These are phyloP conservation scores for Popillia japonica DNA, from an alignment of 1,140 invertebrate species.

Conservation along the genomic window DNA sequence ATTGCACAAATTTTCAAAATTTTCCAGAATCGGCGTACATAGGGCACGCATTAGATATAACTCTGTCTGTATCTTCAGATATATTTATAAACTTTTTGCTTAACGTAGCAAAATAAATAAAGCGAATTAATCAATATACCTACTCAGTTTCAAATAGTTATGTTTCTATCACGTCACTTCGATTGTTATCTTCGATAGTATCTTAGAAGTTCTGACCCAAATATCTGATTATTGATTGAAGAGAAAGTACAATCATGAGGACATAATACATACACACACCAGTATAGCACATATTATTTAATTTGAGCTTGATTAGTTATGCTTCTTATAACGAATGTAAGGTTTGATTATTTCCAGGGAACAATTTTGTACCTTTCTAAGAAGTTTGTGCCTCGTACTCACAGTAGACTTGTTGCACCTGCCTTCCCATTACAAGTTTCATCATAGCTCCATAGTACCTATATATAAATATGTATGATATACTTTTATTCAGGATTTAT, in stretches of 20 bases:
- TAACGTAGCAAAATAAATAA: too few species aligned
- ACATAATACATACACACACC: neutral
- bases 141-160: too few species aligned
- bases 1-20: too few species aligned
- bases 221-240: neutral
- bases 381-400: neutral
- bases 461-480: neutral
- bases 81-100: too few species aligned
- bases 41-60: too few species aligned
- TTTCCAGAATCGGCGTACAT: too few species aligned
- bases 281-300: neutral
- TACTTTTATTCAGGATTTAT: neutral
- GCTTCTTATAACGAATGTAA: neutral
- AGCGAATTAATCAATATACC: too few species aligned
- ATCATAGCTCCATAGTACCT: neutral
- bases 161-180: too few species aligned
- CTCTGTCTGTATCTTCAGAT: too few species aligned
- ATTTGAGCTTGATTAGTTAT: constrained; percentile 6
- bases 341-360: neutral
- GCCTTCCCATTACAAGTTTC: neutral
- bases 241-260: neutral
- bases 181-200: too few species aligned
- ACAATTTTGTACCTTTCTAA: constrained; percentile 8
- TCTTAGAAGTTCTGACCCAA: too few species aligned
- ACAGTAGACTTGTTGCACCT: neutral